Base-by-base conservation (phyloP, 2,888 invertebrate species). In the Yponomeuta cagnagella region DNA sequence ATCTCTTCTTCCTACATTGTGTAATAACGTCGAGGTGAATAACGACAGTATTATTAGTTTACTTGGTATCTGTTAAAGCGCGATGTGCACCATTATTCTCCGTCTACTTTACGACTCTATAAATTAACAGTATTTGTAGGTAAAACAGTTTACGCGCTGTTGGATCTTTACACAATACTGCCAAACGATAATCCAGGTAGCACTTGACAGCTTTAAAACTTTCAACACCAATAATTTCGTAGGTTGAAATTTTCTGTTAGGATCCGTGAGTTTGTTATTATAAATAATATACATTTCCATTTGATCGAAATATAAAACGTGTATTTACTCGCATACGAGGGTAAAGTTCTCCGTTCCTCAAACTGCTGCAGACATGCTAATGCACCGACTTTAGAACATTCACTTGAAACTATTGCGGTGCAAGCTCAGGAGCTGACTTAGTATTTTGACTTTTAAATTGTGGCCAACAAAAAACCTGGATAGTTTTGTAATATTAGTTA, bases 331-430 rank as follows among this genome's bases (percentile, higher is more conserved):
- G 70, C 72, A 48, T 71, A 72, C 70, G 70, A 69, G 73, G 71
- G 72, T 72, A 72, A 73, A 72, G 74, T 71, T 70, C 71, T 72
- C 65, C 63, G 71, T 68, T 76, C 76, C 74, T 68, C 70, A 52
- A 52, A 52, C 48, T 68, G 12, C 48, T 68, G 68, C 65, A 74
- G 74, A 74, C 74, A 76, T 76, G 74, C 74, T 75, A 75, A 74
- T 76, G 74, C 73, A 73, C 73, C 73, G 75, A 75, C 74, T 75
- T 75, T 72, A 71, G 73, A 73, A 75, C 73, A 72, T 71, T 73
- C 71, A 43, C 72, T 15, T 58, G 15, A 15, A 58, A 58, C 72
- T 72, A 72, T 72, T 73, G 68, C 71, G 63, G 12, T 58, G 12
- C 52, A 52, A 52, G 52, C 52, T 52, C 2, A 52, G 15, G 52